These are phyloP conservation scores for Heliconius ethilla DNA, from an alignment of 2,888 invertebrate species.

Conservation along the genomic window DNA sequence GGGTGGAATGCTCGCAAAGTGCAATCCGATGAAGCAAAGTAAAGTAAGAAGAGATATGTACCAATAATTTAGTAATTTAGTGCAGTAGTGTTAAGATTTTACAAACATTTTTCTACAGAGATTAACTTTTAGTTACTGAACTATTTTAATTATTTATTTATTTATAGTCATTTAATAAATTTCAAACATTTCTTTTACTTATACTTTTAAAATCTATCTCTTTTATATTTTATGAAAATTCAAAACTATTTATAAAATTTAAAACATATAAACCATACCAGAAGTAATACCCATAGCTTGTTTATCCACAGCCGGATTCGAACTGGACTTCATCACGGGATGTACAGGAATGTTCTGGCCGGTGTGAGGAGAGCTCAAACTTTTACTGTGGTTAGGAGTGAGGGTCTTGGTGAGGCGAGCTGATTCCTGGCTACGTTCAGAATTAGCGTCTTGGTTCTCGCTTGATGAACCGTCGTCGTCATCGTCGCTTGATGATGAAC, in stretches of 20 bases:
- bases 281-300: conserved; percentile 77
- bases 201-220: not conserved
- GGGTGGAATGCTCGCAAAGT: too few relatives aligned
- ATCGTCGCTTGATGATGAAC: conserved; percentile 87
- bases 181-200: not conserved
- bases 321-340: conserved; percentile 78
- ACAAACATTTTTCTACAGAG: not conserved
- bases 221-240: not conserved
- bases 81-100: not conserved
- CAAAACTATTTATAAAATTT: not conserved
- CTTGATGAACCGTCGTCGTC: conserved; percentile 82
- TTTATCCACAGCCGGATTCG: conserved; percentile 78
- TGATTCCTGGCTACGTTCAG: conserved; percentile 69
- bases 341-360: conserved; percentile 71
- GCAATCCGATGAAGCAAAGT: too few relatives aligned
- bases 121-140: not conserved
- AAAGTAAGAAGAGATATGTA: too few relatives aligned
- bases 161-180: not conserved
- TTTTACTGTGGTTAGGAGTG: conserved; percentile 74
- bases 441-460: conserved; percentile 73
- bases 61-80: too few relatives aligned
- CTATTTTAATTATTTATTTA: not conserved
- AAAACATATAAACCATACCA: conserved; percentile 55
- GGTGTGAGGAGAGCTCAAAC: conserved; percentile 72
- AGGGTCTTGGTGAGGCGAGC: conserved; percentile 57